Evolutionary conservation across 2,888 invertebrate genomes (phyloP).

Genomic region (Mallateleia sp.): DNA sequence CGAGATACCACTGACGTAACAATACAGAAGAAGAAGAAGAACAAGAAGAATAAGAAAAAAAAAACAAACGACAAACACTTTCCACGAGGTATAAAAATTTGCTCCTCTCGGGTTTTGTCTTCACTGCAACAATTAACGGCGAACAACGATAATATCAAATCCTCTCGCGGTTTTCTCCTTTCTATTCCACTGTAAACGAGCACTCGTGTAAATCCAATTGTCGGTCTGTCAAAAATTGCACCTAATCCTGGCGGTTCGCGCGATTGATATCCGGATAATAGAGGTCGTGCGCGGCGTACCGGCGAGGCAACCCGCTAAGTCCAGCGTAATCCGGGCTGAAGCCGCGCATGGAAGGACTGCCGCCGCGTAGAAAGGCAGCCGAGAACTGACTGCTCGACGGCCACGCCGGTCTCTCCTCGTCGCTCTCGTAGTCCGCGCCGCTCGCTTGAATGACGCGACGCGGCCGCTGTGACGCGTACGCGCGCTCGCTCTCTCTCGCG

Average conservation of each 20-base stretch:
- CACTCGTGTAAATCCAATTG: conserved; percentile 33
- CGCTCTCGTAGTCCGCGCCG: conserved; percentile 80
- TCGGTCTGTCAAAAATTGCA: conserved; percentile 15
- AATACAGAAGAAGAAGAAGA: too few species aligned
- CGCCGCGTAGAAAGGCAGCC: conserved; percentile 89
- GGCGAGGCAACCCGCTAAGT: conserved; percentile 85
- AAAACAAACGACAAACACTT: too few species aligned
- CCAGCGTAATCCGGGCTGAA: conserved; percentile 86
- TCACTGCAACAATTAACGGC: too few species aligned
- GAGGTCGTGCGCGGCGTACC: conserved; percentile 43
- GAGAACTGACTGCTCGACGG: conserved; percentile 87
- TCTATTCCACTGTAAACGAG: background rate
- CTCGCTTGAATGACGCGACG: conserved; percentile 88
- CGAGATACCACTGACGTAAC: background rate
- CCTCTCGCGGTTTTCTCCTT: background rate
- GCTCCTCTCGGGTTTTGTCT: too few species aligned
- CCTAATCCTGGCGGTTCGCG: conserved; percentile 25
- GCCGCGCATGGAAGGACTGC: conserved; percentile 86
- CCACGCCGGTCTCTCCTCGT: conserved; percentile 80
- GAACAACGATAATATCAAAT: too few species aligned
- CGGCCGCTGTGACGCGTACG: conserved; percentile 88
- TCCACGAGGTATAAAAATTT: too few species aligned
- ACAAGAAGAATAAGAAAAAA: too few species aligned
- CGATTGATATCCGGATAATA: conserved; percentile 31
- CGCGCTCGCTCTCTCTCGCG: conserved; percentile 69